Conservation (phyloP, 1,140 invertebrate species). For the Dendroctonus ponderosae region DNA sequence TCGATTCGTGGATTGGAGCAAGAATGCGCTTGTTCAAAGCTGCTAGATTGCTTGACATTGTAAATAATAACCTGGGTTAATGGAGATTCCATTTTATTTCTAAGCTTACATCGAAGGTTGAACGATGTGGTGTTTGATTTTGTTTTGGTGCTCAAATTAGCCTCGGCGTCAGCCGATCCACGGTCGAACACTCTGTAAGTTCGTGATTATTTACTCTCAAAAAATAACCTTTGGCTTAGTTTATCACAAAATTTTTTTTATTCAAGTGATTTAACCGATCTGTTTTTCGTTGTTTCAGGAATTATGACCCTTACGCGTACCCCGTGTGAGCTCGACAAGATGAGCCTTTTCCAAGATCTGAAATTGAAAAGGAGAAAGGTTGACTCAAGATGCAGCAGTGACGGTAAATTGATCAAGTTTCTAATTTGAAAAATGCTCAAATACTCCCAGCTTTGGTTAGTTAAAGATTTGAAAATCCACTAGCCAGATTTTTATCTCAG, state of each 20-base stretch:
- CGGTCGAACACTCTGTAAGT: too few relatives aligned
- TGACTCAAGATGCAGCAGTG: slow-evolving; percentile 92
- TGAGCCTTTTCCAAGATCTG: slow-evolving; percentile 98
- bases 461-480: too few relatives aligned
- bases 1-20: too few relatives aligned
- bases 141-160: slow-evolving; percentile 6
- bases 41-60: slow-evolving; percentile 4
- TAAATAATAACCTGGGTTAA: slow-evolving; percentile 32
- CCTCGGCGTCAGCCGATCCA: slow-evolving; percentile 2
- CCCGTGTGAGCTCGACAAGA: slow-evolving; percentile 92
- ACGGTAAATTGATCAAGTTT: slow-evolving; percentile 64
- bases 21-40: neutral
- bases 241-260: too few relatives aligned
- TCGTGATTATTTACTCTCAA: too few relatives aligned
- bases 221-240: too few relatives aligned
- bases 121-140: neutral
- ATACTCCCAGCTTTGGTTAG: neutral
- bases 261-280: too few relatives aligned
- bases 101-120: slow-evolving; percentile 23
- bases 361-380: slow-evolving; percentile 96
- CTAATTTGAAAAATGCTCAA: neutral
- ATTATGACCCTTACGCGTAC: slow-evolving; percentile 96
- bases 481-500: neutral
- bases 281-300: slow-evolving; percentile 60
- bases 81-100: slow-evolving; percentile 20